These are phyloP conservation scores for Hafferia zeledoni DNA, from an alignment of 2,797 vertebrate genomes.

Conservation along the genomic window DNA sequence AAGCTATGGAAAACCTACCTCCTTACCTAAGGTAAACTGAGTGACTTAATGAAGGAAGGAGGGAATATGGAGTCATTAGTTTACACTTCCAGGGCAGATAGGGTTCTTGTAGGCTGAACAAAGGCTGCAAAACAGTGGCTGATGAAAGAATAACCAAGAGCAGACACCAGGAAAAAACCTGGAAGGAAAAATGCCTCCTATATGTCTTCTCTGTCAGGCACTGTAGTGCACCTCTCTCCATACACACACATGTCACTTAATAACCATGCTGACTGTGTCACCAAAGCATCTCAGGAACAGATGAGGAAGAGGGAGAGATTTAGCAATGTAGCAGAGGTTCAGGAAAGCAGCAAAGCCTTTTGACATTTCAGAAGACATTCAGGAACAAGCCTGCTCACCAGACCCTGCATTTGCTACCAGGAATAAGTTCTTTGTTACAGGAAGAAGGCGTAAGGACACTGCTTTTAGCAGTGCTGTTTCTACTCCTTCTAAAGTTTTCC, in stretches of 20 bases:
- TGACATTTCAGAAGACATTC: neutral
- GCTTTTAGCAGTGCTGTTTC: neutral
- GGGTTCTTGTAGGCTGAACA: neutral
- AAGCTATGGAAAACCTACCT: neutral
- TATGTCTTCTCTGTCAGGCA: neutral
- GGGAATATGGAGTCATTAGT: neutral
- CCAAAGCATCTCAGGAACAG: neutral
- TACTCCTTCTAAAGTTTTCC: neutral
- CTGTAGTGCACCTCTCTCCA: neutral
- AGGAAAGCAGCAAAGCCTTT: neutral
- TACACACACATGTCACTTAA: accelerated
- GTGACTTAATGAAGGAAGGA: neutral
- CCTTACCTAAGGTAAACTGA: neutral
- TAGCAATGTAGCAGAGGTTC: neutral
- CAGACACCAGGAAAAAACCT: neutral
- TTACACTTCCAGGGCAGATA: neutral
- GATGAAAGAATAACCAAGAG: neutral
- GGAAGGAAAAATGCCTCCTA: neutral
- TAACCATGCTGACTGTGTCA: neutral
- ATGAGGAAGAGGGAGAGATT: neutral
- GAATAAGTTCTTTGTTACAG: neutral
- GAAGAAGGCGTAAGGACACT: neutral
- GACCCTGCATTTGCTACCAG: neutral
- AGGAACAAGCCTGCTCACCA: neutral
- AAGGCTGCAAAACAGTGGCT: neutral